Evolutionary conservation across 2,113 vertebrate species (phyloP), one percentile per base, ranked within the genome.

Genomic region (Nothoprocta pentlandii): DNA sequence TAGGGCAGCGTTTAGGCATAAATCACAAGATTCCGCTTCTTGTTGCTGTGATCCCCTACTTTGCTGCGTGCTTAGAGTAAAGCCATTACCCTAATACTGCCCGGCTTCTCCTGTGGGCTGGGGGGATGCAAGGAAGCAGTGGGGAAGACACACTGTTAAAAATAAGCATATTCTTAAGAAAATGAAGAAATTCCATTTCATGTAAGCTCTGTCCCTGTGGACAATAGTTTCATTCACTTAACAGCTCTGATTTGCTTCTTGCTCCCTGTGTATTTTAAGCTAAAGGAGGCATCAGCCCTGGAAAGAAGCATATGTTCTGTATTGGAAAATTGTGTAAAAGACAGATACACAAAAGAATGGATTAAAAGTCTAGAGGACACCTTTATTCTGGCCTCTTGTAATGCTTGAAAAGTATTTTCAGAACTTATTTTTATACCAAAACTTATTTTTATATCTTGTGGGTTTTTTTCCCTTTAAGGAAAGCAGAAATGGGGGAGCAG

Each of bases 101-200:
- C 36, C 25, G 28, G 68, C 53, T 61, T 76, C 53, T 53, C 42
- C 51, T 0, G 0, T 1, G 39, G 8, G 8, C 41, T 7, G 9
- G 42, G 22, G 0, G 2, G 54, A 32, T 2, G 8, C 39, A 41
- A 25, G 47, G 23, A 64, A 41, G 34, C 49, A 53, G 25, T 69
- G 32, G 10, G 54, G n/a, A 70, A 36, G 68, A n/a, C 10, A 51
- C 3, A 9, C 21, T 8, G 0, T 64, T 68, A 4, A 6, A 54
- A 63, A 36, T 1, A 54, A n/a, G 26, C 21, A 3, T 6, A 4
- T 78, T 51, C 20, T 80, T 8, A 4, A 63, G 69, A 32, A 10
- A 51, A 73, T 61, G 80, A 28, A 3, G 34, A 36, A 75, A 61
- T 84, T 59, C 51, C 16, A 2, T 85, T 67, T 61, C 30, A 9